Conservation (phyloP, 2,797 vertebrate genomes). For the Manis pentadactyla region DNA sequence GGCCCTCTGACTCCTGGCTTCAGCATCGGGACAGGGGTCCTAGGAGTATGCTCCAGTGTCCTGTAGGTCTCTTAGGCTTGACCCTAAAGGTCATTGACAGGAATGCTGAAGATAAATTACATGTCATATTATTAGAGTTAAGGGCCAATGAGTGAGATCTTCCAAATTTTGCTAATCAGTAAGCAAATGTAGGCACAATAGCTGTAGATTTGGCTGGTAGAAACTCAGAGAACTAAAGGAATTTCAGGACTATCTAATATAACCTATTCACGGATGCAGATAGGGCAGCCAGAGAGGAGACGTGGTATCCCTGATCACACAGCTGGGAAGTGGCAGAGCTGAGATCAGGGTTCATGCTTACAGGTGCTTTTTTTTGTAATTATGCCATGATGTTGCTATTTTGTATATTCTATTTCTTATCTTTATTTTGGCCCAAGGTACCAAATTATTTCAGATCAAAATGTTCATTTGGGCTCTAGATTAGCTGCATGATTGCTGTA, state of each 20-base stretch:
- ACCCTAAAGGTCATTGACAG: background rate
- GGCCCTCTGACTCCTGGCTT: background rate
- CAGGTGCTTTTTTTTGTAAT: background rate
- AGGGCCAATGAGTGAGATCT: background rate
- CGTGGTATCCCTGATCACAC: background rate
- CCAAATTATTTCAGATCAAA: slow-evolving; percentile 67
- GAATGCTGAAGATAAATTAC: background rate
- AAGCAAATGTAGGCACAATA: background rate
- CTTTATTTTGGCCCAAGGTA: slow-evolving; percentile 63
- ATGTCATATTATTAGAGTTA: background rate
- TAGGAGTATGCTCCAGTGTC: background rate
- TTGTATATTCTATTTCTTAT: slow-evolving; percentile 52
- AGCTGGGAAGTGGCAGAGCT: background rate
- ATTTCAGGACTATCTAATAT: background rate
- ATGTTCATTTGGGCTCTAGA: slow-evolving; percentile 58
- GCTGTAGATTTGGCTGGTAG: background rate
- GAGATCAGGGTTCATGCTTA: background rate
- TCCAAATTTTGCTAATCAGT: background rate
- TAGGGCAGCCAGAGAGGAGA: background rate
- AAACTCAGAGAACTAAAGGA: background rate
- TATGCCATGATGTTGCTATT: slow-evolving; percentile 5
- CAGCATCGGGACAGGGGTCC: background rate
- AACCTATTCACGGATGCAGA: background rate
- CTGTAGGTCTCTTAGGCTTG: background rate
- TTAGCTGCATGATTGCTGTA: slow-evolving; percentile 50